Evolutionary conservation across 2,888 invertebrate genomes (phyloP).

Genomic region (Asteroscopus sphinx): DNA sequence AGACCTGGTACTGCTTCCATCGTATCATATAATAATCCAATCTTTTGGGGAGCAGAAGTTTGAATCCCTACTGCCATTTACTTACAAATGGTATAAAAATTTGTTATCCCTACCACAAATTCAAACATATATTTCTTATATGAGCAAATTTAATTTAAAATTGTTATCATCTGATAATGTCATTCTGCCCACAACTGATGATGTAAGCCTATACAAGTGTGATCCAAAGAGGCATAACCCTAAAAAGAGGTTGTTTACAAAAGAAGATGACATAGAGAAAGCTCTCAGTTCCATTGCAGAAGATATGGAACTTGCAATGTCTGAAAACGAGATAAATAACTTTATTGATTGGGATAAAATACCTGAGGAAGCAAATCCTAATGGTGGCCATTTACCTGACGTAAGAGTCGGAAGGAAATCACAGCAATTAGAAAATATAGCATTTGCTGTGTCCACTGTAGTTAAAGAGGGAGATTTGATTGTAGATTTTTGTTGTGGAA

Average conservation of each 20-base stretch:
- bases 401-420: conserved; percentile 94
- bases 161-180: conserved; percentile 57
- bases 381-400: conserved; percentile 94
- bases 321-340: conserved; percentile 65
- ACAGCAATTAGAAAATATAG: conserved; percentile 96
- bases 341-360: conserved; percentile 92
- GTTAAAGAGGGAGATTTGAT: conserved; percentile 92
- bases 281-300: conserved; percentile 84
- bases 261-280: conserved; percentile 93
- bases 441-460: conserved; percentile 93
- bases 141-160: conserved; percentile 55
- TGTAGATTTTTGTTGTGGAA: conserved; percentile 98
- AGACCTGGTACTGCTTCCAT: conserved; percentile 94
- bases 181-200: conserved; percentile 84
- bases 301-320: conserved; percentile 80
- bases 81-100: conserved; percentile 91
- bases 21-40: conserved; percentile 91
- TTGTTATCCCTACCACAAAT: conserved; percentile 66
- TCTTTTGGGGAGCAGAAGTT: conserved; percentile 75
- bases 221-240: conserved; percentile 94
- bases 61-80: conserved; percentile 89
- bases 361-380: conserved; percentile 93
- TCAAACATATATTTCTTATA: conserved; percentile 52
- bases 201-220: conserved; percentile 93
- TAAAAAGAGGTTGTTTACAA: conserved; percentile 93